Evolutionary conservation across 35 echinoderm and acorn worm genomes (phyloP).

Genomic region (Apostichopus japonicus): DNA sequence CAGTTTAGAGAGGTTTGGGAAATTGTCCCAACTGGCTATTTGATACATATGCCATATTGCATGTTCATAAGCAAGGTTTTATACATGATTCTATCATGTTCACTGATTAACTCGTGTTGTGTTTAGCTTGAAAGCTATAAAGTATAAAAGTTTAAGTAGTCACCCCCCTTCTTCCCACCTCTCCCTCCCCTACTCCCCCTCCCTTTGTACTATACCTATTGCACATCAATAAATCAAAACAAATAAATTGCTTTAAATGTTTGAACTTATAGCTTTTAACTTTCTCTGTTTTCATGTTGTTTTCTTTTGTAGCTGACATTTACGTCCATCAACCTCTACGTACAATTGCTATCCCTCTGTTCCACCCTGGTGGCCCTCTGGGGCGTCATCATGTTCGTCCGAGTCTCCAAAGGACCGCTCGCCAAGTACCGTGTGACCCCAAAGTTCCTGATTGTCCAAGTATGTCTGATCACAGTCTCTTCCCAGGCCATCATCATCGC

Average conservation of each 20-base stretch:
- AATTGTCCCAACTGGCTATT: no score
- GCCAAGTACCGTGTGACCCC: slow-evolving; percentile 66
- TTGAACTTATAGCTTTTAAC: background rate
- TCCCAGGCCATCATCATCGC: slow-evolving; percentile 72
- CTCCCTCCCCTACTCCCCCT: background rate
- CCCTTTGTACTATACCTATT: background rate
- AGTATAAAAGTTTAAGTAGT: no score
- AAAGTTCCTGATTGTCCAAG: slow-evolving; percentile 89
- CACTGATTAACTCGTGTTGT: no score
- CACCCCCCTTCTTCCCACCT: no score
- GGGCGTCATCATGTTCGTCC: slow-evolving; percentile 81
- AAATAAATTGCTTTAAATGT: no score
- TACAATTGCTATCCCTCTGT: slow-evolving; percentile 67
- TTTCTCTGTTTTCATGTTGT: background rate
- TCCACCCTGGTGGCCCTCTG: slow-evolving; percentile 86
- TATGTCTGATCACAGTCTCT: slow-evolving; percentile 78
- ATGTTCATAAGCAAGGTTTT: no score
- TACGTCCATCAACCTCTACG: slow-evolving; percentile 80
- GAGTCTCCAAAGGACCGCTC: slow-evolving; percentile 72
- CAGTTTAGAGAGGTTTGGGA: no score
- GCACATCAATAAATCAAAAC: no score
- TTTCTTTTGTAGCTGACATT: slow-evolving; percentile 55
- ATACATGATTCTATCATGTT: no score
- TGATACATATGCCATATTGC: no score
- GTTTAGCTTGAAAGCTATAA: no score